A percentile compares a stretch with the other conserved stretches of the same genome.
Evolutionary conservation across 2,797 vertebrate genomes (phyloP).

Genomic region (Poeciliopsis paucimaculata): DNA sequence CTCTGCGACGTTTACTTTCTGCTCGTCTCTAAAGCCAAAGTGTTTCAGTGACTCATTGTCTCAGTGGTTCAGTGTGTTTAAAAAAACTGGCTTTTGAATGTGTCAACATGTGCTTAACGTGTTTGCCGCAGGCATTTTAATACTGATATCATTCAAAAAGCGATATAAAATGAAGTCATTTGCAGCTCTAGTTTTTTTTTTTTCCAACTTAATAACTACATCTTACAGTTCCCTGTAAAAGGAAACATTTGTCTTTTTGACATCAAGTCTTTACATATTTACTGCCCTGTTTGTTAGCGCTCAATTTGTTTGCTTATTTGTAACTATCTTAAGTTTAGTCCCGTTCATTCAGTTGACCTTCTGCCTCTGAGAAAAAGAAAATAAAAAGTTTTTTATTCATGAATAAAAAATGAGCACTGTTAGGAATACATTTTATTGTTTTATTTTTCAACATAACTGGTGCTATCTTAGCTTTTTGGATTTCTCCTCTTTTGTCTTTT

Average conservation of each 20-base stretch:
- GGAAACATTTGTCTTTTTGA: slow-evolving; percentile 2
- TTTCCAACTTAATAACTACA: slow-evolving; percentile 5
- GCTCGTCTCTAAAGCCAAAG: slow-evolving; percentile 10
- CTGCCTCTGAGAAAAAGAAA: slow-evolving; percentile 59
- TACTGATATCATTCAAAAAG: background rate
- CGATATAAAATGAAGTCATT: slow-evolving; percentile 19
- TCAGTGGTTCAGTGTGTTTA: slow-evolving; percentile 6
- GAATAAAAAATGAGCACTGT: slow-evolving; percentile 63
- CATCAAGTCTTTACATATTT: slow-evolving; percentile 14
- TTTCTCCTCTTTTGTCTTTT: slow-evolving; percentile 23
- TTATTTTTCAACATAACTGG: slow-evolving; percentile 37
- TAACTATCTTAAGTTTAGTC: slow-evolving; percentile 21
- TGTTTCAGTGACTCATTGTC: slow-evolving; percentile 38
- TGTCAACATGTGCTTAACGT: background rate
- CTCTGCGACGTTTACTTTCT: slow-evolving; percentile 21
- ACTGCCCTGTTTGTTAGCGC: slow-evolving; percentile 12
- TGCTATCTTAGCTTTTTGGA: slow-evolving; percentile 37
- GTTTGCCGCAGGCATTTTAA: background rate
- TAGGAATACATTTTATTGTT: slow-evolving; percentile 45
- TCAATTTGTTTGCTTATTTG: slow-evolving; percentile 32
- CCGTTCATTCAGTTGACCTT: slow-evolving; percentile 44
- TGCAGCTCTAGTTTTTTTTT: background rate
- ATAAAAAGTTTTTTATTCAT: slow-evolving; percentile 57
- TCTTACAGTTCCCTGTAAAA: slow-evolving; percentile 7
- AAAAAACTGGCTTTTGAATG: slow-evolving; percentile 11